Evolutionary conservation across 2,888 invertebrate genomes (phyloP), one percentile per base, ranked within the genome.

Genomic region (Peribatodes rhomboidaria): DNA sequence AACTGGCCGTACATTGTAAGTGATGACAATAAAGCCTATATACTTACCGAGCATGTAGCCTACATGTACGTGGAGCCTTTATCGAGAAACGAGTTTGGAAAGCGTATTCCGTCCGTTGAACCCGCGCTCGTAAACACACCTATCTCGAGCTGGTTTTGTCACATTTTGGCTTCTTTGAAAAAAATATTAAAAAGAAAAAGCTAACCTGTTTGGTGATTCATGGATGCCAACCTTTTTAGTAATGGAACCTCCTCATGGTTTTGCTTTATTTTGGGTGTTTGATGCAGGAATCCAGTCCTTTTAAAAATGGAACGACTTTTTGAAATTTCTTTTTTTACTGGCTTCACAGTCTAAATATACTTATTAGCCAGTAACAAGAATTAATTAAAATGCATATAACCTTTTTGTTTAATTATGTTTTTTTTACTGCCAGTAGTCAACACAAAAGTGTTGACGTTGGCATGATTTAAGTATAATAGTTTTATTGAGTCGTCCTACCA

Each of bases 11-110:
- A 79, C 72, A 83, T 84, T 84, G 84, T 84, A 65, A 69, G 69
- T 75, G 74, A 68, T 74, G 76, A 77, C 71, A 75, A 76, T 77
- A 75, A 78, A 73, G 78, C 67, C 65, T 67, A 67, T 67, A 67
- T 65, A 65, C 62, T 42, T 65, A 59, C 62, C 8, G 35, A 20
- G 18, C 53, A 44, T 22, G 46, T 54, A 58, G 39, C 20, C 49
- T 54, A 57, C 54, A 33, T 70, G 64, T 70, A 67, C 79, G 78
- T 80, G 76, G 82, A 78, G 65, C 52, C 80, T 84, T 85, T 84
- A 85, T 84, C 83, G 80, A 83, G 79, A 81, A 87, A 90, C 90
- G 74, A 83, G 91, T 90, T 91, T 90, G 83, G 90, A 91, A 91
- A 90, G 91, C 85, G 84, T 81, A 78, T 82, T 81, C 80, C 81